A percentile compares a stretch with the other conserved stretches of the same genome.
These are phyloP conservation scores for Dendropsophus ebraccatus DNA, from an alignment of 2,113 vertebrate species.

Conservation along the genomic window DNA sequence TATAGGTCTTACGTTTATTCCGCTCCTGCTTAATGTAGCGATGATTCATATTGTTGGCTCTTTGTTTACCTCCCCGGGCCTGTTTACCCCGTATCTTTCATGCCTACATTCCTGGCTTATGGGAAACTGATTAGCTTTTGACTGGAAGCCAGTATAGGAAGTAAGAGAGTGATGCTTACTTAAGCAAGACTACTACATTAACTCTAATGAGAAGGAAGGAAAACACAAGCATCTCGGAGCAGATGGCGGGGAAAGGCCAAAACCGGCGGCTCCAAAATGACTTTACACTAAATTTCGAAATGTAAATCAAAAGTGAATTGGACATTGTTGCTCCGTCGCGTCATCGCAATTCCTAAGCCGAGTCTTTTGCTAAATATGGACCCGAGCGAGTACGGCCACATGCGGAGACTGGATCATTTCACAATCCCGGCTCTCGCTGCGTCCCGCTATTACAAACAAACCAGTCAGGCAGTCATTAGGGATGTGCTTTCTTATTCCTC, in stretches of 20 bases:
- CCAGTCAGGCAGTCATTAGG: constrained; percentile 32
- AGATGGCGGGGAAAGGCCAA: neutral
- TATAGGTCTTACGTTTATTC: neutral
- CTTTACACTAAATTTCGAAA: constrained; percentile 16
- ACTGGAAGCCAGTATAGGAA: constrained; percentile 51
- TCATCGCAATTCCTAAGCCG: constrained; percentile 32
- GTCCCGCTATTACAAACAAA: constrained; percentile 42
- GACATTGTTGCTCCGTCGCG: constrained; percentile 3
- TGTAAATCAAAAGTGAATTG: constrained; percentile 14
- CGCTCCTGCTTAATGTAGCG: constrained; percentile 34
- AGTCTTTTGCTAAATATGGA: constrained; percentile 51
- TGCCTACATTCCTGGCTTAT: constrained; percentile 32
- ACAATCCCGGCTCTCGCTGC: constrained; percentile 30
- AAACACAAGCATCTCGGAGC: neutral
- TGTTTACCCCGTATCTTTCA: constrained; percentile 32
- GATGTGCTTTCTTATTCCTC: constrained; percentile 27
- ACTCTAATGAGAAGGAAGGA: constrained; percentile 22
- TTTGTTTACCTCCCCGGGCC: constrained; percentile 30
- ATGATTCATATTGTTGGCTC: constrained; percentile 24
- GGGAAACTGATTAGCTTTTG: constrained; percentile 38
- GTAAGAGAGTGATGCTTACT: constrained; percentile 25
- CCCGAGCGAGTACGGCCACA: constrained; percentile 27
- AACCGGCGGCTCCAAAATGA: neutral
- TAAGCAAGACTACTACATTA: constrained; percentile 33
- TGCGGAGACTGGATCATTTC: constrained; percentile 31